phyloP scores from a whole-genome alignment of 2,888 invertebrate species.

The Agonopterix heracliana region DNA sequence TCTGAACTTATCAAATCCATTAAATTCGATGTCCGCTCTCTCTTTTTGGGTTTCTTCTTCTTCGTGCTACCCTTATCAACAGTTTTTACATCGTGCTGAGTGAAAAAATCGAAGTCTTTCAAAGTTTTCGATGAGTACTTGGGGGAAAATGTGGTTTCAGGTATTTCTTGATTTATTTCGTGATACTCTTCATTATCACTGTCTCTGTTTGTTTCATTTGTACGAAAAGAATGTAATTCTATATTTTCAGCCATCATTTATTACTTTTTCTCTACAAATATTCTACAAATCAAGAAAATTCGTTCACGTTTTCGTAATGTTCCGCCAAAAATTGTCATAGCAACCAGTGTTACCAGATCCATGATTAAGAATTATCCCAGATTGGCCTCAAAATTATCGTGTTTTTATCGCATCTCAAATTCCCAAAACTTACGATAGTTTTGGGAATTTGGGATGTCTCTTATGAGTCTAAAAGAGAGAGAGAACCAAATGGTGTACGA shows the following conservation, averaged over 20 bases:
- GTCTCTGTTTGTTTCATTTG: constrained; percentile 24
- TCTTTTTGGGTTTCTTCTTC: constrained; percentile 43
- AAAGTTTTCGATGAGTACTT: constrained; percentile 24
- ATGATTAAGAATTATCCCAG: too few species aligned
- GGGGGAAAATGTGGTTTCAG: constrained; percentile 23
- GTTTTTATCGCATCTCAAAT: too few species aligned
- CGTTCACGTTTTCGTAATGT: constrained; percentile 17
- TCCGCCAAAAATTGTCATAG: constrained; percentile 33
- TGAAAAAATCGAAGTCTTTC: constrained; percentile 53
- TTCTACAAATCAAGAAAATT: background rate
- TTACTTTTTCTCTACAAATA: background rate
- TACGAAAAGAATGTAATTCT: constrained; percentile 39
- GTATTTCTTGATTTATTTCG: constrained; percentile 42
- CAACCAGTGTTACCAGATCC: constrained; percentile 12
- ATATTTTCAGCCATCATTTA: constrained; percentile 43
- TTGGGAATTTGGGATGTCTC: too few species aligned
- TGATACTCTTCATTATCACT: constrained; percentile 58
- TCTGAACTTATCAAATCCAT: constrained; percentile 55
- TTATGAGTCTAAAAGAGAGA: too few species aligned
- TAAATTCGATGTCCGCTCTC: constrained; percentile 31
- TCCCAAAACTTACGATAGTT: too few species aligned
- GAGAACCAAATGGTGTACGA: too few species aligned
- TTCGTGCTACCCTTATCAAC: constrained; percentile 26
- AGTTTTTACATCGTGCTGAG: constrained; percentile 33
- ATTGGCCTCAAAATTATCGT: too few species aligned